Conservation (phyloP, 1,140 invertebrate species). For the Psilanteris sp. region DNA sequence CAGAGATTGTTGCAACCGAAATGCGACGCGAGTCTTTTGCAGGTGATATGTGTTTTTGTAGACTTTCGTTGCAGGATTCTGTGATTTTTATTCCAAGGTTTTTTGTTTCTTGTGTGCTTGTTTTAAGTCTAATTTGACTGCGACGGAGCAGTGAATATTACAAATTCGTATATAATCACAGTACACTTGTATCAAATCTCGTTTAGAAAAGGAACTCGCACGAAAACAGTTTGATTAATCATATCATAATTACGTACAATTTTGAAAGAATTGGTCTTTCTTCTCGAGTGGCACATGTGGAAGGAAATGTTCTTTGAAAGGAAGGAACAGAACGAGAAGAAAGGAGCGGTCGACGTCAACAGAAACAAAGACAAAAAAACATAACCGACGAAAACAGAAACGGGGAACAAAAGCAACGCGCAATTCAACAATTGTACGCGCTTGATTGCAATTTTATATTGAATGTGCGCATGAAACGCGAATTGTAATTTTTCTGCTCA, state of each 20-base stretch:
- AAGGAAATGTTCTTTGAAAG: slow-evolving; percentile 50
- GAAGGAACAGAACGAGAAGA: slow-evolving; percentile 35
- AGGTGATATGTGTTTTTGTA: slow-evolving; percentile 60
- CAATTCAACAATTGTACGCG: too few species aligned
- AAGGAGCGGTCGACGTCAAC: not conserved
- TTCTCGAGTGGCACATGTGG: slow-evolving; percentile 60
- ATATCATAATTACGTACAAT: slow-evolving; percentile 36
- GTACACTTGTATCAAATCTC: slow-evolving; percentile 52
- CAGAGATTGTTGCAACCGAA: too few species aligned
- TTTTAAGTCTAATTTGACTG: slow-evolving; percentile 50
- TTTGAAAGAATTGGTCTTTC: slow-evolving; percentile 44
- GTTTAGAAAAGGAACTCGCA: slow-evolving; percentile 27
- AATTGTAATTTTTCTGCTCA: too few species aligned
- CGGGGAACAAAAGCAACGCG: too few species aligned
- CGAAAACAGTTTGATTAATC: slow-evolving; percentile 14
- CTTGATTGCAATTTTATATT: too few species aligned
- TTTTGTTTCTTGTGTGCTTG: too few species aligned
- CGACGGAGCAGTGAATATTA: slow-evolving; percentile 45
- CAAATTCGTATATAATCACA: slow-evolving; percentile 62
- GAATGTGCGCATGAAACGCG: too few species aligned
- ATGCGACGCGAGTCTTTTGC: slow-evolving; percentile 5
- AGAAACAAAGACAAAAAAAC: too few species aligned
- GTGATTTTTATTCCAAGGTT: slow-evolving; percentile 35
- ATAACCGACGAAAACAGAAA: too few species aligned
- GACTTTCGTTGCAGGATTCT: slow-evolving; percentile 58